Evolutionary conservation across 2,113 vertebrate species (phyloP).

Genomic region (Brachyhypopomus occidentalis): DNA sequence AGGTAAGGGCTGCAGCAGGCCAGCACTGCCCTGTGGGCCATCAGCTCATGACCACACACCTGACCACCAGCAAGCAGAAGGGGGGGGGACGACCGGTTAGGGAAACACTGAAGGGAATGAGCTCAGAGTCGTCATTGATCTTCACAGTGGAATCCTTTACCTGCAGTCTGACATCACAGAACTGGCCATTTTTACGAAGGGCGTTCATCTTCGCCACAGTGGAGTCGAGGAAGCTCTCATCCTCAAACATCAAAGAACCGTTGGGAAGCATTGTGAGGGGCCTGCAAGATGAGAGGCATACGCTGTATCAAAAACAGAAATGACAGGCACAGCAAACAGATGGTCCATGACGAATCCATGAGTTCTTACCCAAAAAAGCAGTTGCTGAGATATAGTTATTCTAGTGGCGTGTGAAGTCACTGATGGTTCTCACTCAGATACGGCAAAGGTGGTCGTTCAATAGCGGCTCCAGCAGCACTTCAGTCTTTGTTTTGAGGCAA

Average conservation of each 20-base stretch:
- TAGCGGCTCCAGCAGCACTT: background rate
- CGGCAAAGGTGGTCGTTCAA: constrained; percentile 2
- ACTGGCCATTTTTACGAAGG: constrained; percentile 95
- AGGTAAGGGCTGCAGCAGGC: constrained; percentile 97
- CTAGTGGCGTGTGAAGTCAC: constrained; percentile 11
- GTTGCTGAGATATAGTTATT: background rate
- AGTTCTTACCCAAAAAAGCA: background rate
- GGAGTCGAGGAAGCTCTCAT: constrained; percentile 95
- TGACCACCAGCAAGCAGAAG: constrained; percentile 51
- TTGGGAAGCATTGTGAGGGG: constrained; percentile 90
- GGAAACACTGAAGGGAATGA: background rate
- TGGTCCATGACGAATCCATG: background rate
- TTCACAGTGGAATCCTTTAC: constrained; percentile 61
- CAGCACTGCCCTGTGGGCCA: constrained; percentile 93
- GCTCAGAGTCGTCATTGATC: background rate
- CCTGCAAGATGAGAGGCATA: background rate
- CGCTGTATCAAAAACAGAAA: background rate
- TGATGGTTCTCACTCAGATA: background rate
- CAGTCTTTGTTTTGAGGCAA: constrained; percentile 29
- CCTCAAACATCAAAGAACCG: constrained; percentile 96
- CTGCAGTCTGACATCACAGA: constrained; percentile 97
- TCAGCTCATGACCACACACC: constrained; percentile 95
- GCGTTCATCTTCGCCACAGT: constrained; percentile 99
- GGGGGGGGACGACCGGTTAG: background rate
- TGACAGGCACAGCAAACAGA: background rate